phyloP scores from a whole-genome alignment of 2,888 invertebrate species.

The Caenorhabditis doughertyi region DNA sequence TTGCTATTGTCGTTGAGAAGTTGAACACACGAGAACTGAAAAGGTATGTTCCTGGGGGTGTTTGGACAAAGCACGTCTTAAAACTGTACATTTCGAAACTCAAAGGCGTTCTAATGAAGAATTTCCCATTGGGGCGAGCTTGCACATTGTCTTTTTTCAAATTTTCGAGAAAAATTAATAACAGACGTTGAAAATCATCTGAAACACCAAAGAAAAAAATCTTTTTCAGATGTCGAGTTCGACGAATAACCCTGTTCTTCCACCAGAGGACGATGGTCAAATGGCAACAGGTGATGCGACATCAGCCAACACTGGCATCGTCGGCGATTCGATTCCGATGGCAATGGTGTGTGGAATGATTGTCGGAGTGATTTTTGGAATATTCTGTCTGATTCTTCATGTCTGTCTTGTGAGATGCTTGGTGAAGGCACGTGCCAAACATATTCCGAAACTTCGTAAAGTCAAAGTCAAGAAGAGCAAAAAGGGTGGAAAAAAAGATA shows the following conservation, averaged over 20 bases:
- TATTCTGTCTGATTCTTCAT: conserved; percentile 44
- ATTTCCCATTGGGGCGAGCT: too few species aligned
- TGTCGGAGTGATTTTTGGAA: conserved; percentile 37
- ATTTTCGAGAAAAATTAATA: not conserved
- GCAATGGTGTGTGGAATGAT: conserved; percentile 40
- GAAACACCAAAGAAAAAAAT: not conserved
- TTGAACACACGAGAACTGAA: conserved; percentile 30
- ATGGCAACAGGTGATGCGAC: not conserved
- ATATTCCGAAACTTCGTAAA: conserved; percentile 48
- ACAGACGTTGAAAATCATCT: too few species aligned
- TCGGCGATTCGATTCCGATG: conserved; percentile 52
- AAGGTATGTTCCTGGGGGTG: not conserved
- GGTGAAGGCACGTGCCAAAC: conserved; percentile 39
- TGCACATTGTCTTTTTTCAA: too few species aligned
- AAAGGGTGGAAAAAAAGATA: conserved; percentile 29
- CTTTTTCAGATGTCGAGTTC: conserved; percentile 7
- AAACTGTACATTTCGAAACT: not conserved
- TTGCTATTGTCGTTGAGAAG: conserved; percentile 29
- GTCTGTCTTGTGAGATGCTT: conserved; percentile 49
- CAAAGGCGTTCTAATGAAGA: not conserved
- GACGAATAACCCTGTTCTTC: not conserved
- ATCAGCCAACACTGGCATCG: conserved; percentile 1
- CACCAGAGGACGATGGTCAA: not conserved
- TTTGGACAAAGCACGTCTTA: not conserved
- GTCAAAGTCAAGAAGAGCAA: conserved; percentile 54